Conservation (phyloP, 2,113 vertebrate species). For the Nymphicus hollandicus region DNA sequence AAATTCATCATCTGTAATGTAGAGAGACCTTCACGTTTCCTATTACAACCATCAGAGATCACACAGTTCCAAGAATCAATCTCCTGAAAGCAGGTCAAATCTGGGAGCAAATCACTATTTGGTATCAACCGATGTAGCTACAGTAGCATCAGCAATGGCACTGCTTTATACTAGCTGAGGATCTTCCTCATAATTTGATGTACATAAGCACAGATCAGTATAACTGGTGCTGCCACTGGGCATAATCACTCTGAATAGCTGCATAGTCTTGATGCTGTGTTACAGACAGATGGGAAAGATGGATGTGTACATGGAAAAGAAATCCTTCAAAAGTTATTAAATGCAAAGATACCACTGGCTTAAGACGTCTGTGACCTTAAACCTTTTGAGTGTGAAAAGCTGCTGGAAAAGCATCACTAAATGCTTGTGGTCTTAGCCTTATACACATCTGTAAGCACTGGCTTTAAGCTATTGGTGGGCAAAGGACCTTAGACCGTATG, state of each 20-base stretch:
- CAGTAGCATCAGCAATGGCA: neutral
- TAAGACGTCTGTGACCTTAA: neutral
- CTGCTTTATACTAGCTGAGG: neutral
- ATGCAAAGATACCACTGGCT: neutral
- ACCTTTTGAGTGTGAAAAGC: neutral
- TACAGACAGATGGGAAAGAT: neutral
- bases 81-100: neutral
- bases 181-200: neutral
- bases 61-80: neutral
- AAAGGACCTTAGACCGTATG: neutral
- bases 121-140: neutral
- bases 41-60: neutral
- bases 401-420: neutral
- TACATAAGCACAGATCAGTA: fast-evolving
- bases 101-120: neutral
- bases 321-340: neutral
- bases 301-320: neutral
- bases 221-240: too few species aligned
- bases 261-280: neutral
- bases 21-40: neutral
- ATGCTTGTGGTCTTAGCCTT: neutral
- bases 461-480: neutral
- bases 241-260: neutral
- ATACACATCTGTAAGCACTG: neutral
- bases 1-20: neutral